Evolutionary conservation across 2,797 vertebrate species (phyloP), one percentile per base, ranked within the genome.

Genomic region (Dermochelys coriacea): DNA sequence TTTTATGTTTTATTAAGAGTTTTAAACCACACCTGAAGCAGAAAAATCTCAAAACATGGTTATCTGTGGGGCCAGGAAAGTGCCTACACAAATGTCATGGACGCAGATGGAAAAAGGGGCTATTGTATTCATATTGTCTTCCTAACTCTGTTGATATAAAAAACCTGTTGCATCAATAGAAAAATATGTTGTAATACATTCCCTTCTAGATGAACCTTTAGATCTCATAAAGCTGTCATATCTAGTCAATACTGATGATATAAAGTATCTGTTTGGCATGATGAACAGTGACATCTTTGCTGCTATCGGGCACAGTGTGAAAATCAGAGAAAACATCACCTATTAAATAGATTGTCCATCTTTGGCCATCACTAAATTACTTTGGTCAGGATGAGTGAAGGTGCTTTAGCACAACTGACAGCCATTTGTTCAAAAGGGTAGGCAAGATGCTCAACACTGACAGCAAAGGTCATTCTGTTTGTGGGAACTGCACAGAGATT

Each of bases 381-480:
- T 95, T 96, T 81, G 29, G 47, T 86, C 45, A 90, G 83, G 45
- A 41, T 80, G 45, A 81, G 34, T 71, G 51, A 80, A 85, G 52
- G 80, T 85, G 16, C 25, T 59, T 88, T 91, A 89, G 37, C 15
- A 75, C 0, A 80, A 50, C 12, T 82, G 31, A 87, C 37, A 95
- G 29, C 34, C 18, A 41, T 21, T 6, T 21, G 41, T 0, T 16
- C 2, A 12, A 87, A 93, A 82, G 55, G 12, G 49, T 0, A 89
- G 78, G 79, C 2, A 10, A 86, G n/a, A 82, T 41, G 3, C 74
- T 77, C 18, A 50, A 34, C 18, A 31, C n/a, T 51, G 47, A 80
- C 75, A 85, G 37, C 5, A 78, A 74, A 86, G 37, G 31, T 83
- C 84, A 78, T 23, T n/a, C n/a, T 6, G 12, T 41, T 81, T 41